Evolutionary conservation across 1,140 invertebrate genomes (phyloP).

Genomic region (Mactra quadrangularis): DNA sequence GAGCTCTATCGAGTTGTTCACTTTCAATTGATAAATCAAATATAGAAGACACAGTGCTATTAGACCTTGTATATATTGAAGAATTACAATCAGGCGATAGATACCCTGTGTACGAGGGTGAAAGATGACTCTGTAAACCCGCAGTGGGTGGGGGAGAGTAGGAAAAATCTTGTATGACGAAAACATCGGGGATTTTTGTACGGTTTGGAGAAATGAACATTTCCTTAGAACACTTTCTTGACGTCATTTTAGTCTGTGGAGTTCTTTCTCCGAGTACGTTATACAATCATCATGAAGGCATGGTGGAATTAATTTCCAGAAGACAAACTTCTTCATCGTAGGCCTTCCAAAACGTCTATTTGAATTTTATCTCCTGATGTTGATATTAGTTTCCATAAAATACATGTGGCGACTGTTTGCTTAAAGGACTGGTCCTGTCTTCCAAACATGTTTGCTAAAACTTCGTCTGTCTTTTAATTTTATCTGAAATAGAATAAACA

Average conservation of each 20-base stretch:
- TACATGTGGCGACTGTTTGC: no score
- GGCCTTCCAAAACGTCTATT: no score
- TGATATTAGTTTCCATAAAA: no score
- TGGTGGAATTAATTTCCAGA: no score
- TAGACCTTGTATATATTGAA: constrained; percentile 61
- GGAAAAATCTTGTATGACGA: constrained; percentile 51
- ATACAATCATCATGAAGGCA: no score
- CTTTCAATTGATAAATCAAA: constrained; percentile 85
- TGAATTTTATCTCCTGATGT: no score
- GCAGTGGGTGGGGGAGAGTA: constrained; percentile 1
- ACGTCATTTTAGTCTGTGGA: constrained; percentile 42
- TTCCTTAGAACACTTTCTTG: constrained; percentile 48
- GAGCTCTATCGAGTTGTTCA: constrained; percentile 85
- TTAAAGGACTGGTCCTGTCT: no score
- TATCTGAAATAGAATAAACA: no score
- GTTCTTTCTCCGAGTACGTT: no score
- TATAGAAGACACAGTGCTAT: constrained; percentile 85
- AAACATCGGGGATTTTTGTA: constrained; percentile 48
- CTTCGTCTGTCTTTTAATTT: no score
- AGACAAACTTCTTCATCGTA: no score
- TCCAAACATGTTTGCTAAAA: no score
- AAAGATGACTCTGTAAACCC: not conserved
- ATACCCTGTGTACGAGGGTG: constrained; percentile 15
- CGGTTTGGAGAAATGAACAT: constrained; percentile 21
- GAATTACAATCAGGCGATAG: constrained; percentile 47